These are phyloP conservation scores for Coccyzus lansbergi DNA, from an alignment of 2,797 vertebrate species.

Conservation along the genomic window DNA sequence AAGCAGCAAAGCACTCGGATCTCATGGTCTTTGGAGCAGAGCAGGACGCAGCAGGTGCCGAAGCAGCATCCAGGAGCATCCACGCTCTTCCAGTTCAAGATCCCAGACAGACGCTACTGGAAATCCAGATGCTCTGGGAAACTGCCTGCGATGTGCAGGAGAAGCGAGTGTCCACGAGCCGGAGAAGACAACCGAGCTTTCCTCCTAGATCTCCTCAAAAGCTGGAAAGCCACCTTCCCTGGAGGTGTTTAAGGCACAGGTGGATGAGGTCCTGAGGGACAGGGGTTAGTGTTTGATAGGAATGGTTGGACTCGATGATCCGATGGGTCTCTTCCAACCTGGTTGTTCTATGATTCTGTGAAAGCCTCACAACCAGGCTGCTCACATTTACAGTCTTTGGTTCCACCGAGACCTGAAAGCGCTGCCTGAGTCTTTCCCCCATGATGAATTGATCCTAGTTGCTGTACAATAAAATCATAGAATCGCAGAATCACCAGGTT, in stretches of 20 bases:
- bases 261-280: too few relatives aligned
- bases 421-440: neutral
- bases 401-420: neutral
- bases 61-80: neutral
- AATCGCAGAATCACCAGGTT: too few relatives aligned
- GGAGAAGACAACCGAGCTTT: neutral
- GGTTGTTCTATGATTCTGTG: too few relatives aligned
- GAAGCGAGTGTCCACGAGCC: fast-evolving
- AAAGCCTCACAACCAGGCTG: neutral
- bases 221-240: neutral
- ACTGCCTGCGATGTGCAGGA: neutral
- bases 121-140: neutral
- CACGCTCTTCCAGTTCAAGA: fast-evolving
- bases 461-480: neutral
- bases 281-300: too few relatives aligned
- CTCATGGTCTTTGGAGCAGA: neutral
- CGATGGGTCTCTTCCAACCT: too few relatives aligned
- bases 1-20: fast-evolving
- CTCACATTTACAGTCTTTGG: neutral
- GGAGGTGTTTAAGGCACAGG: too few relatives aligned
- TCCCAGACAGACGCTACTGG: fast-evolving
- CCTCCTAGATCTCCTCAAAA: neutral
- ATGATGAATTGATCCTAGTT: neutral
- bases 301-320: too few relatives aligned
- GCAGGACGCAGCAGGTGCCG: fast-evolving